Evolutionary conservation across 2,113 vertebrate genomes (phyloP).

Genomic region (Rhineura floridana): DNA sequence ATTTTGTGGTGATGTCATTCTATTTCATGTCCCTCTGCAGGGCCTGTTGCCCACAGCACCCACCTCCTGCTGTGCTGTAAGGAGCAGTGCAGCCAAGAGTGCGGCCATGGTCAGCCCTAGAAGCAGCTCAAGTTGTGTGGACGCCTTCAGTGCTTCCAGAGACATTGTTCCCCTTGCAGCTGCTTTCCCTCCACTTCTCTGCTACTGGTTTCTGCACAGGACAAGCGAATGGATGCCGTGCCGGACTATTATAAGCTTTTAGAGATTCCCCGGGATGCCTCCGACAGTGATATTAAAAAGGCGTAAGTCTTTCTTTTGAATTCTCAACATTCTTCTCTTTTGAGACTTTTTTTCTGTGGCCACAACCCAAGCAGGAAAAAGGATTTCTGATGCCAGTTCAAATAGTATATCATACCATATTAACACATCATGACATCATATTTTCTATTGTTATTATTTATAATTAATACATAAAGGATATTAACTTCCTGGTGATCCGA

Average conservation of each 20-base stretch:
- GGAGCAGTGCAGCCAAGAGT: conserved; percentile 3
- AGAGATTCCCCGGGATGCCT: conserved; percentile 83
- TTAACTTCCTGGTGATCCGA: neutral
- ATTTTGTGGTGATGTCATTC: neutral
- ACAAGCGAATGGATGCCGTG: conserved; percentile 8
- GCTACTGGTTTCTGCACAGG: neutral
- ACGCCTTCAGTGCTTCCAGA: neutral
- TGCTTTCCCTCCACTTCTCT: neutral
- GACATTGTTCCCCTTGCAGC: neutral
- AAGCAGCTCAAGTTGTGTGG: conserved; percentile 20
- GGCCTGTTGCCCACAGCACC: neutral
- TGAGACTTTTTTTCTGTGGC: neutral
- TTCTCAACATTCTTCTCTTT: neutral
- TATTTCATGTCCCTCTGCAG: neutral
- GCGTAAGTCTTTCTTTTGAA: conserved; percentile 81
- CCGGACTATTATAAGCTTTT: conserved; percentile 85
- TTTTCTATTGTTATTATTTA: no score
- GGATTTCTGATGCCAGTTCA: neutral
- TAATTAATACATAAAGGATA: neutral
- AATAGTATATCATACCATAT: no score
- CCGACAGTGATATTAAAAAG: conserved; percentile 90
- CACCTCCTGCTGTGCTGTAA: conserved; percentile 8
- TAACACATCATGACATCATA: neutral
- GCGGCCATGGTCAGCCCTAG: conserved; percentile 21
- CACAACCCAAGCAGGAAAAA: neutral